Percentiles rank a stretch among this genome's conserved stretches.
These are phyloP conservation scores for Cartodere bifasciata DNA, from an alignment of 2,888 invertebrate species.

Conservation along the genomic window DNA sequence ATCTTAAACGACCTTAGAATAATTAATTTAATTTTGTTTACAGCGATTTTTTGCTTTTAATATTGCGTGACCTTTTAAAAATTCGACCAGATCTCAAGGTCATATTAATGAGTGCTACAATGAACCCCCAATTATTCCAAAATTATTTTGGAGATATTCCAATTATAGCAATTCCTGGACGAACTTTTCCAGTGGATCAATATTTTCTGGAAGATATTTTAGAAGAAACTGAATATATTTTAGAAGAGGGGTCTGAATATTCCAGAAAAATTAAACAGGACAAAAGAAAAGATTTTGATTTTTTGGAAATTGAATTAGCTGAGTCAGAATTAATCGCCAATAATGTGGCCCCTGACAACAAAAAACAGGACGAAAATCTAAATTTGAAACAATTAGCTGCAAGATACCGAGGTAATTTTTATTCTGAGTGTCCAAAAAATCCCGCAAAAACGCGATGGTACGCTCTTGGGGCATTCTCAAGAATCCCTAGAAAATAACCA, in stretches of 20 bases:
- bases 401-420: constrained; percentile 47
- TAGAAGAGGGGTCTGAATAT: constrained; percentile 50
- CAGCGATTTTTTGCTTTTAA: constrained; percentile 77
- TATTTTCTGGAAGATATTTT: constrained; percentile 71
- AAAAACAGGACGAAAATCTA: constrained; percentile 58
- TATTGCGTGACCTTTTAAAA: constrained; percentile 62
- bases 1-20: no score
- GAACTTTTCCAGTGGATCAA: constrained; percentile 76
- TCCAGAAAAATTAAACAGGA: constrained; percentile 53
- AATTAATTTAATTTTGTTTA: no score
- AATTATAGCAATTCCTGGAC: constrained; percentile 67
- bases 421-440: no score
- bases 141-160: constrained; percentile 72
- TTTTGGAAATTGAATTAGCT: constrained; percentile 51
- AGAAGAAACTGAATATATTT: constrained; percentile 46
- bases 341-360: constrained; percentile 42
- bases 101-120: constrained; percentile 86
- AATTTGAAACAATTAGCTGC: constrained; percentile 52
- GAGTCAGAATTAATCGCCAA: constrained; percentile 46
- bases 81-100: constrained; percentile 65
- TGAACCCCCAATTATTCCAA: constrained; percentile 76
- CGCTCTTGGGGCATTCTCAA: no score
- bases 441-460: no score
- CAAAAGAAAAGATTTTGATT: constrained; percentile 38
- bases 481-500: no score